These are phyloP conservation scores for Tortricodes alternella DNA, from an alignment of 2,888 invertebrate genomes.

Conservation along the genomic window DNA sequence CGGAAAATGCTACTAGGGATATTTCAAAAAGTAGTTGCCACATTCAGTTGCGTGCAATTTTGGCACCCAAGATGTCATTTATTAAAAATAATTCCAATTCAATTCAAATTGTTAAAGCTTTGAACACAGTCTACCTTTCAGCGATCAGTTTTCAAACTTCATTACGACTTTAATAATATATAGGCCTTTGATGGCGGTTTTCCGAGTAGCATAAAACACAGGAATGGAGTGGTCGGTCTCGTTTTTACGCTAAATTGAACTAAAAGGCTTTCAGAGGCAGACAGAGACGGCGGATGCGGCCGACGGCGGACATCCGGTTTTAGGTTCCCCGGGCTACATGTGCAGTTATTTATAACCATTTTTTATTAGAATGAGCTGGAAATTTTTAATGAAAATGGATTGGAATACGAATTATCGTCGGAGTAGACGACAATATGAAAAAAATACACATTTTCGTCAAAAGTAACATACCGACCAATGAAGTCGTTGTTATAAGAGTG, in stretches of 20 bases:
- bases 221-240: conserved; percentile 55
- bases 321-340: conserved; percentile 45
- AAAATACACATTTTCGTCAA: not conserved
- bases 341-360: conserved; percentile 18
- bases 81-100: too few relatives aligned
- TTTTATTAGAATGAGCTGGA: not conserved
- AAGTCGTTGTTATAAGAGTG: too few relatives aligned
- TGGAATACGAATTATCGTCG: not conserved
- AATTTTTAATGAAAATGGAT: not conserved
- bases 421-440: not conserved
- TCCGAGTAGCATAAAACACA: conserved; percentile 62
- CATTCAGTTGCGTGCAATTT: too few relatives aligned
- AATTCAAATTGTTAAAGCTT: too few relatives aligned
- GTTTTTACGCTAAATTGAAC: conserved; percentile 78
- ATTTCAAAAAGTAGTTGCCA: too few relatives aligned
- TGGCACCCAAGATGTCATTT: too few relatives aligned
- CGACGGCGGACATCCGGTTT: conserved; percentile 65
- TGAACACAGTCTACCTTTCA: too few relatives aligned
- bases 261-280: conserved; percentile 75
- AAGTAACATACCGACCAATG: too few relatives aligned
- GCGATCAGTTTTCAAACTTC: not conserved
- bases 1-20: too few relatives aligned
- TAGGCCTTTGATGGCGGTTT: conserved; percentile 45
- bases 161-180: not conserved
- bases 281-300: conserved; percentile 65